Percentiles rank a stretch among this genome's conserved stretches.
These are phyloP conservation scores for Metopia argyrocephala DNA, from an alignment of 2,888 invertebrate genomes.

Conservation along the genomic window DNA sequence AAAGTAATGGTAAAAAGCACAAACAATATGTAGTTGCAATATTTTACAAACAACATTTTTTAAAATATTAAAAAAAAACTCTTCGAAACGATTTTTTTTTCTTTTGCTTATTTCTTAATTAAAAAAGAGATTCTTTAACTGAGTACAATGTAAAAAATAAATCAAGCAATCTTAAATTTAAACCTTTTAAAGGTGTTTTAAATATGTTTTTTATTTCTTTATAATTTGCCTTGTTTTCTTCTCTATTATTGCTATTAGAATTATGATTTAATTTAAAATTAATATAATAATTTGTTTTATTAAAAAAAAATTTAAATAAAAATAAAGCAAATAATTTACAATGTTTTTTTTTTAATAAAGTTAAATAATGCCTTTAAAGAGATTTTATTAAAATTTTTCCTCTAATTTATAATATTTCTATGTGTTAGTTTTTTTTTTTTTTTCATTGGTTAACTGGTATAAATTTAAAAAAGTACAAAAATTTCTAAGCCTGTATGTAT, in stretches of 20 bases:
- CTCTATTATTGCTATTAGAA: background rate
- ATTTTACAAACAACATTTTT: too few relatives aligned
- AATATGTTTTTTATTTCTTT: conserved; percentile 1
- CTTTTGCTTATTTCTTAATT: too few relatives aligned
- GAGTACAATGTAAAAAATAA: background rate
- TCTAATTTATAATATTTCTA: background rate
- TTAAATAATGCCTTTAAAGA: conserved; percentile 40
- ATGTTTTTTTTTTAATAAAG: conserved; percentile 27
- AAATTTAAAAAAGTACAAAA: conserved; percentile 39
- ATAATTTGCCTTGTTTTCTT: background rate
- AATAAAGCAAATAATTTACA: conserved; percentile 31
- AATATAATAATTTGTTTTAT: conserved; percentile 8
- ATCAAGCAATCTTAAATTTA: background rate
- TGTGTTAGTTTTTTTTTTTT: background rate
- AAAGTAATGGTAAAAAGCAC: too few relatives aligned
- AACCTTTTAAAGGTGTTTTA: background rate
- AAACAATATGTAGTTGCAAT: too few relatives aligned
- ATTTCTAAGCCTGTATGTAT: conserved; percentile 36
- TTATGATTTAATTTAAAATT: background rate
- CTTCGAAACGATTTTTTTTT: too few relatives aligned
- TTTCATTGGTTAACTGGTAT: background rate
- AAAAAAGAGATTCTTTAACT: background rate
- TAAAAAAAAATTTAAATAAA: conserved; percentile 5
- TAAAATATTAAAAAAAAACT: too few relatives aligned
- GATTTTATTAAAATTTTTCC: background rate